Evolutionary conservation across 2,113 vertebrate genomes (phyloP).

Genomic region (Salvelinus fontinalis): DNA sequence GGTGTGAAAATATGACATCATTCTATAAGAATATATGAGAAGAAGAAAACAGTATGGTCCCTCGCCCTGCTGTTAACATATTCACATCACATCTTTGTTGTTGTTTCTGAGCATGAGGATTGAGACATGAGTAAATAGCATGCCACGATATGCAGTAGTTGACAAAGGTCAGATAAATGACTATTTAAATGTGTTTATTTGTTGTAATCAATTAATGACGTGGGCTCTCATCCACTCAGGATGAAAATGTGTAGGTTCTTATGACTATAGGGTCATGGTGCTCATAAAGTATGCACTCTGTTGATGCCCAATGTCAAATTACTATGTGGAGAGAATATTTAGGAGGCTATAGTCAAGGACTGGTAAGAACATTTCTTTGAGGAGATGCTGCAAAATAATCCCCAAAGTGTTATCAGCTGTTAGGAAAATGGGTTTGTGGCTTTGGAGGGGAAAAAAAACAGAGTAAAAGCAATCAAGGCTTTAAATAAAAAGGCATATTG

Average conservation of each 20-base stretch:
- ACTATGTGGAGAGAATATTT: background rate
- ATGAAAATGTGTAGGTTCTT: background rate
- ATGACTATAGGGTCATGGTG: background rate
- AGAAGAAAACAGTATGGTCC: conserved; percentile 31
- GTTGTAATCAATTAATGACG: background rate
- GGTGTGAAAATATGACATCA: conserved; percentile 46
- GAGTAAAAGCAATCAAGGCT: conserved; percentile 7
- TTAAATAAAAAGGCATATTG: conserved; percentile 19
- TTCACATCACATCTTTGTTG: background rate
- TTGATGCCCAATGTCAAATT: background rate
- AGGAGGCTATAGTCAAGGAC: conserved; percentile 12
- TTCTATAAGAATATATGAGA: conserved; percentile 40
- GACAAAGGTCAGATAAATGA: background rate
- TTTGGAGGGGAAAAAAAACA: background rate
- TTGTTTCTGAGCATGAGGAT: conserved; percentile 11
- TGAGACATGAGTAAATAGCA: background rate
- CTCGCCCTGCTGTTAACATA: conserved; percentile 23
- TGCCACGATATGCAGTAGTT: background rate
- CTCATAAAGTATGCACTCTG: background rate
- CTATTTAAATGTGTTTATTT: background rate
- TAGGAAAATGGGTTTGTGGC: conserved; percentile 16
- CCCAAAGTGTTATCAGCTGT: conserved; percentile 8
- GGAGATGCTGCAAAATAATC: background rate
- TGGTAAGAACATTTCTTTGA: background rate
- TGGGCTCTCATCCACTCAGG: background rate